phyloP scores from a whole-genome alignment of 2,888 invertebrate species.

The Caenorhabditis zanzibari region DNA sequence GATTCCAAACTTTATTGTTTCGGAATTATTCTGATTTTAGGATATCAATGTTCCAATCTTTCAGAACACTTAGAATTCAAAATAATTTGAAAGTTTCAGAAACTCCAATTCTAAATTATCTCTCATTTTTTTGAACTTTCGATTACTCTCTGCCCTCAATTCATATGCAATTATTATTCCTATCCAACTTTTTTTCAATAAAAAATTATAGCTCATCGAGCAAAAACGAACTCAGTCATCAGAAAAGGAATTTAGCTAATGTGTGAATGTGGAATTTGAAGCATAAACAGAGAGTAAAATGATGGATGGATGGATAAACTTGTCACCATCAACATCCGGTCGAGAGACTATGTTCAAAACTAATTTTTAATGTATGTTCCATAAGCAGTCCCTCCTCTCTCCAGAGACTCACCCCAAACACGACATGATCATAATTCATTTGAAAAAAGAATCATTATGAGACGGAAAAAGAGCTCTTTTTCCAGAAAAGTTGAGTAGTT shows the following conservation, averaged over 20 bases:
- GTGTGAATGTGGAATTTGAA: slow-evolving; percentile 11
- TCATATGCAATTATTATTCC: not conserved
- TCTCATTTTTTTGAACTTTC: not conserved
- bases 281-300: slow-evolving; percentile 29
- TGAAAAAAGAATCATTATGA: slow-evolving; percentile 7
- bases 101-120: not conserved
- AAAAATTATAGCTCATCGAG: not conserved
- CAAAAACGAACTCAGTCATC: slow-evolving; percentile 19
- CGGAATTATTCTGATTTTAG: no score
- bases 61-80: no score
- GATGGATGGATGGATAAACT: slow-evolving; percentile 57
- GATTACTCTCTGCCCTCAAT: not conserved
- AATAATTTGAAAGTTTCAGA: no score
- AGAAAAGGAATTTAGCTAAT: slow-evolving; percentile 13
- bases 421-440: slow-evolving; percentile 39
- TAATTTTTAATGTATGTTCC: slow-evolving; percentile 56
- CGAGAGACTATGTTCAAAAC: slow-evolving; percentile 42
- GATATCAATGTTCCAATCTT: no score
- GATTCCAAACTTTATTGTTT: no score
- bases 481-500: slow-evolving; percentile 14
- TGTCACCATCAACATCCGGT: slow-evolving; percentile 50
- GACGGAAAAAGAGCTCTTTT: not conserved
- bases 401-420: not conserved
- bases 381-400: not conserved
- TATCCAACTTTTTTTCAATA: not conserved